A percentile compares a stretch with the other conserved stretches of the same genome.
phyloP scores from a whole-genome alignment of 2,797 vertebrate species.

The Catharus ustulatus region DNA sequence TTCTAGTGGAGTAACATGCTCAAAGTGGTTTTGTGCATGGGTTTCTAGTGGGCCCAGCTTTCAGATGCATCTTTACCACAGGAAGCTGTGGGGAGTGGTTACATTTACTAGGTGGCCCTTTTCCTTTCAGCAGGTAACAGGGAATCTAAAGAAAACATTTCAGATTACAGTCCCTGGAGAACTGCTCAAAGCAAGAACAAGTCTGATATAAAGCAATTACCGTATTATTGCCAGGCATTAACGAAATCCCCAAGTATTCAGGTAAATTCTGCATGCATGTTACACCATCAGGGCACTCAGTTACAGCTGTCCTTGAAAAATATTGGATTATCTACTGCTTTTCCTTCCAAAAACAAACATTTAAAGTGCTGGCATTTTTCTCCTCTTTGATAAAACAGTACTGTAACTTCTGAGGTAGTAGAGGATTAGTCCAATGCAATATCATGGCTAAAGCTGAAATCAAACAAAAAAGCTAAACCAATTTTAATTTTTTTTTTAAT shows the following conservation, averaged over 20 bases:
- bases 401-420: conserved; percentile 16
- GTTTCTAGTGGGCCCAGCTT: background rate
- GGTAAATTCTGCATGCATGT: background rate
- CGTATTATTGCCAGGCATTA: background rate
- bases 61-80: background rate
- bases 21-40: background rate
- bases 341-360: conserved; percentile 16
- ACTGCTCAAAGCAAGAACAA: background rate
- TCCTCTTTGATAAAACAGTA: conserved; percentile 1
- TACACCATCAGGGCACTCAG: background rate
- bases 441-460: conserved; percentile 38
- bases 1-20: background rate
- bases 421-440: conserved; percentile 10
- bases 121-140: background rate
- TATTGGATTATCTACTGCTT: background rate
- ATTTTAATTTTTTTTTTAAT: background rate
- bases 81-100: background rate
- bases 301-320: conserved; percentile 27
- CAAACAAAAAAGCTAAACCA: conserved; percentile 27
- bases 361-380: background rate
- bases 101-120: background rate
- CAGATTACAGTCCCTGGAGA: background rate
- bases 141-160: background rate
- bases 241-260: background rate
- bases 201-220: background rate